phyloP scores from a whole-genome alignment of 2,888 invertebrate species.

The Pyrrhosoma nymphula region DNA sequence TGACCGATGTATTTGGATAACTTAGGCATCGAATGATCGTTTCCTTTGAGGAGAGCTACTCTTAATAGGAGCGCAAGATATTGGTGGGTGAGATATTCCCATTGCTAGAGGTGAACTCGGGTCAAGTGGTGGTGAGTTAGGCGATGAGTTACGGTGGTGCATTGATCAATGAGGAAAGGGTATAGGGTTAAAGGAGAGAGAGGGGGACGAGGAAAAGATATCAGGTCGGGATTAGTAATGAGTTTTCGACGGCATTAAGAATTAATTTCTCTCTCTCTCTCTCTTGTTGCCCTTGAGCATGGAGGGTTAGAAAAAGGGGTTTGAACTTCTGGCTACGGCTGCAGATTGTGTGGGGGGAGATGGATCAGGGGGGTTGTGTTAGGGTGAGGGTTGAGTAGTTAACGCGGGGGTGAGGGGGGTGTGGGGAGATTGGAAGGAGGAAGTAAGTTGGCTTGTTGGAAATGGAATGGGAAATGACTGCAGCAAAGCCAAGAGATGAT shows the following conservation, averaged over 20 bases:
- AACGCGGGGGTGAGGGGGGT: background rate
- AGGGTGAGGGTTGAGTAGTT: background rate
- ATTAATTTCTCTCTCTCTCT: slow-evolving; percentile 64
- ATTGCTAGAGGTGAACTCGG: background rate
- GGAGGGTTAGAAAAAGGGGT: slow-evolving; percentile 10
- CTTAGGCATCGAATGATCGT: background rate
- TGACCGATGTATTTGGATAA: too few relatives aligned
- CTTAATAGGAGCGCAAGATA: background rate
- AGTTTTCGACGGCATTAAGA: slow-evolving; percentile 65
- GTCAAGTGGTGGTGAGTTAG: background rate
- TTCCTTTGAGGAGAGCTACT: background rate
- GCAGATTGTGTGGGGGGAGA: background rate
- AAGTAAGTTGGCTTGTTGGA: slow-evolving; percentile 27
- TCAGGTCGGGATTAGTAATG: slow-evolving; percentile 57
- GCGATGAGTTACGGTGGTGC: background rate
- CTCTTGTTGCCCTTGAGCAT: slow-evolving; percentile 42
- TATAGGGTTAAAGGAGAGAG: background rate
- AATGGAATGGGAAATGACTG: slow-evolving; percentile 66
- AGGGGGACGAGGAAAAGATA: background rate
- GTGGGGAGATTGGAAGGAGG: background rate
- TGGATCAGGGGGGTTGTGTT: background rate
- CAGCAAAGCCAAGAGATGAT: slow-evolving; percentile 61
- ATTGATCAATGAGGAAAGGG: background rate
- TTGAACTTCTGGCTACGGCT: background rate
- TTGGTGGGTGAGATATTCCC: background rate